These are phyloP conservation scores for Caenorhabditis japonica DNA, from an alignment of 2,888 invertebrate genomes.

Conservation along the genomic window DNA sequence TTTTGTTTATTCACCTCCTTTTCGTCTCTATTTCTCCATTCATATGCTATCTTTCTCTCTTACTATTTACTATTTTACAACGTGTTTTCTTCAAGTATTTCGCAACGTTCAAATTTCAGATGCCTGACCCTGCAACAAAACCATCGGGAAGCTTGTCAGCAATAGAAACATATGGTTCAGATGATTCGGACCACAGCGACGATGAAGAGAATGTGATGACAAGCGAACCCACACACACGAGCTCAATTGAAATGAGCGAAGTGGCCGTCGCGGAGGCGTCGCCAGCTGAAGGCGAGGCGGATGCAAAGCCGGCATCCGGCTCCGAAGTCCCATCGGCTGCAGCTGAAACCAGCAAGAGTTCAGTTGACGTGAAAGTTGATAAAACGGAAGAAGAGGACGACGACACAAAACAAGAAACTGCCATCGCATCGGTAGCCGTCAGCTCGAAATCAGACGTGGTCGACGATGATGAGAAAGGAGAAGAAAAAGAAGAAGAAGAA, in stretches of 20 bases:
- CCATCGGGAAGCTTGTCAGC: slow-evolving; percentile 26
- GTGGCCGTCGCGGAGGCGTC: slow-evolving; percentile 15
- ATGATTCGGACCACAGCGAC: slow-evolving; percentile 17
- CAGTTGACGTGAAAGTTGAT: too few species aligned
- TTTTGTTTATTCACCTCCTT: too few species aligned
- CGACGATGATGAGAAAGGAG: too few species aligned
- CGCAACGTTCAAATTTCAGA: slow-evolving; percentile 21
- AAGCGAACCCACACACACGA: background rate
- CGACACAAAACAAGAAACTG: background rate
- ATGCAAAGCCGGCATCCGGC: slow-evolving; percentile 5
- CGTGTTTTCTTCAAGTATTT: too few species aligned
- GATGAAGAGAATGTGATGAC: background rate
- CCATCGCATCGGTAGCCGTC: too few species aligned
- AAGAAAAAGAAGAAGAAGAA: too few species aligned
- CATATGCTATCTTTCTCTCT: too few species aligned
- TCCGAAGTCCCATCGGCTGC: background rate
- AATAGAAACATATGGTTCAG: slow-evolving; percentile 20
- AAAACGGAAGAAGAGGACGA: slow-evolving; percentile 5
- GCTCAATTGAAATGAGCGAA: slow-evolving; percentile 1
- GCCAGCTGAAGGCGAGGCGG: slow-evolving; percentile 4
- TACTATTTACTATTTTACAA: too few species aligned
- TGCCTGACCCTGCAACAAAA: slow-evolving; percentile 26
- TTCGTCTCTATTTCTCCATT: too few species aligned
- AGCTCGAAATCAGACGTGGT: too few species aligned
- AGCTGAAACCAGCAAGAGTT: too few species aligned